Conservation (phyloP, 2,888 invertebrate genomes). For the Scaptomyza flava region DNA sequence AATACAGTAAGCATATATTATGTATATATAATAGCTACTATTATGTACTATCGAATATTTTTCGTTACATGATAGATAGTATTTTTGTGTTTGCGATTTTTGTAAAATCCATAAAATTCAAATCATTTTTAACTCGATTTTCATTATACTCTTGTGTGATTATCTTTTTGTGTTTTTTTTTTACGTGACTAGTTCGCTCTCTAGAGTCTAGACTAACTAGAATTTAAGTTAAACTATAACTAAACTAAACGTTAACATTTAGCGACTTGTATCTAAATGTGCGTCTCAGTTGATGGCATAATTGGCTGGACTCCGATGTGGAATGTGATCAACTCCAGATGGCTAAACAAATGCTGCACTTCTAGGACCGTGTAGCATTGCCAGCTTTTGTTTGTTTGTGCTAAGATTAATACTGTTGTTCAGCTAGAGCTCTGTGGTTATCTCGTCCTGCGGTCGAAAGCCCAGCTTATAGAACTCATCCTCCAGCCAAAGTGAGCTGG, state of each 20-base stretch:
- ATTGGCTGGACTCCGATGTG: slow-evolving; percentile 61
- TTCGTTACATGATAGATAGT: slow-evolving; percentile 43
- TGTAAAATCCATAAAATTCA: slow-evolving; percentile 74
- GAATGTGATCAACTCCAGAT: slow-evolving; percentile 66
- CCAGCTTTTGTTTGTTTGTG: slow-evolving; percentile 44
- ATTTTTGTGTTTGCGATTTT: slow-evolving; percentile 62
- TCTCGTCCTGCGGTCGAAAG: slow-evolving; percentile 94
- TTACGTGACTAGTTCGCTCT: slow-evolving; percentile 76
- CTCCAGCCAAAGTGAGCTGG: slow-evolving; percentile 89
- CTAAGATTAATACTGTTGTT: slow-evolving; percentile 62
- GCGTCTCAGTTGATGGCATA: slow-evolving; percentile 70
- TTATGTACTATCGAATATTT: slow-evolving; percentile 53
- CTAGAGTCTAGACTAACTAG: slow-evolving; percentile 50
- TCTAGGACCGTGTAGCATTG: slow-evolving; percentile 50
- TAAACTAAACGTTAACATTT: slow-evolving; percentile 72
- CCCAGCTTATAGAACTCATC: slow-evolving; percentile 93
- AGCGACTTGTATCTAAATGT: slow-evolving; percentile 67
- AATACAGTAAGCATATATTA: slow-evolving; percentile 37
- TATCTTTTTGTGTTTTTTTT: slow-evolving; percentile 37
- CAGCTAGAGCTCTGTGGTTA: slow-evolving; percentile 91
- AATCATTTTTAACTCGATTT: slow-evolving; percentile 56
- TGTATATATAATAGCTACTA: slow-evolving; percentile 33
- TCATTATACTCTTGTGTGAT: slow-evolving; percentile 20
- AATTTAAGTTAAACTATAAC: slow-evolving; percentile 29
- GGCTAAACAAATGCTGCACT: slow-evolving; percentile 57